These are phyloP conservation scores for Temnothorax longispinosus DNA, from an alignment of 1,140 invertebrate species.

Conservation along the genomic window DNA sequence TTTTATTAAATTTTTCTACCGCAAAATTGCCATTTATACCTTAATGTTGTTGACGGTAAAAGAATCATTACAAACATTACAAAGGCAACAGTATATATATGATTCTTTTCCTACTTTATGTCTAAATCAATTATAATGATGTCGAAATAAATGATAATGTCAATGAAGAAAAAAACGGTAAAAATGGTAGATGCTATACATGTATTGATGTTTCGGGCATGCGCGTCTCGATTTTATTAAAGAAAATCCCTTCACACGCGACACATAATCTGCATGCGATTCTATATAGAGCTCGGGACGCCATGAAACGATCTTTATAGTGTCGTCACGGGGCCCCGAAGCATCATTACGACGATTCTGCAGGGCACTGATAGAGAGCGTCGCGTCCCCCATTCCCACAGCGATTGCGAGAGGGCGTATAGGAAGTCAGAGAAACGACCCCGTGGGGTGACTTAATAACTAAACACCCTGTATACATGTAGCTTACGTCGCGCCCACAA, in stretches of 20 bases:
- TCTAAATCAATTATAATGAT: background rate
- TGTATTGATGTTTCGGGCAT: background rate
- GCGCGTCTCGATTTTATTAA: background rate
- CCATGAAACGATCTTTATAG: constrained; percentile 70
- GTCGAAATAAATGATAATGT: background rate
- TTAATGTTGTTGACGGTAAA: background rate
- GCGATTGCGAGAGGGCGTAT: constrained; percentile 69
- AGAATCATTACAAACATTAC: background rate
- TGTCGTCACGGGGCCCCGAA: constrained; percentile 69
- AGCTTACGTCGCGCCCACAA: constrained; percentile 77
- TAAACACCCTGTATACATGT: constrained; percentile 82
- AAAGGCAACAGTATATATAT: background rate
- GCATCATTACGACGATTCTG: constrained; percentile 71
- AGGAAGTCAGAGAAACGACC: constrained; percentile 75
- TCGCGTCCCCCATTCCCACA: constrained; percentile 76
- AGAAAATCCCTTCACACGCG: background rate
- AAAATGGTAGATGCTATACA: background rate
- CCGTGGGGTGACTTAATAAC: constrained; percentile 83
- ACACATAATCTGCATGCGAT: constrained; percentile 45
- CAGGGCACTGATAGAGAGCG: constrained; percentile 66
- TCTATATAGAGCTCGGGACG: constrained; percentile 33
- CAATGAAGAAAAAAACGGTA: background rate
- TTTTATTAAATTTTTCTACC: background rate
- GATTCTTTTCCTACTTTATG: background rate
- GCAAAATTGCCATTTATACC: background rate